Conservation (phyloP, 2,113 vertebrate species). For the Chlorodrepanis virens region DNA sequence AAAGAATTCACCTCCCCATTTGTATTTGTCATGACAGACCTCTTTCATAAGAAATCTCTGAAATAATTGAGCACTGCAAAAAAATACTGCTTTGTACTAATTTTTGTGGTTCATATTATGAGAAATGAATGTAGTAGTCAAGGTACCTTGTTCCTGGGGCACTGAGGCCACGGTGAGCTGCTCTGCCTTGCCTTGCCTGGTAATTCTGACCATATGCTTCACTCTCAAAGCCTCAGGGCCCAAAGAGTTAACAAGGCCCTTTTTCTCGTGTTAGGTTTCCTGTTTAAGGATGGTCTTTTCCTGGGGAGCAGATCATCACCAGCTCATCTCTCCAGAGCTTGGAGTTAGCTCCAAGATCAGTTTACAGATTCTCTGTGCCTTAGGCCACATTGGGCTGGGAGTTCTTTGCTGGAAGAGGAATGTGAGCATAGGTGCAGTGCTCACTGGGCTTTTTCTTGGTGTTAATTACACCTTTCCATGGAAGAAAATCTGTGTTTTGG, state of each 20-base stretch:
- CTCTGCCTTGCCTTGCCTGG: neutral
- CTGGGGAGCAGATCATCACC: constrained; percentile 30
- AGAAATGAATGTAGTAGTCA: neutral
- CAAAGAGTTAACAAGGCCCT: constrained; percentile 51
- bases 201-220: constrained; percentile 44
- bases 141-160: neutral
- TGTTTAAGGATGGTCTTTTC: constrained; percentile 35
- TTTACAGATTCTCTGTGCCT: constrained; percentile 21
- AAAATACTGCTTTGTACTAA: neutral
- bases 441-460: neutral
- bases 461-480: neutral
- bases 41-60: neutral
- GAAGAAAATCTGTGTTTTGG: neutral
- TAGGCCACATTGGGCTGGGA: neutral
- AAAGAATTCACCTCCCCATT: neutral
- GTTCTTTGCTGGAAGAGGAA: neutral
- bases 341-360: neutral
- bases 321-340: constrained; percentile 25
- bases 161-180: neutral
- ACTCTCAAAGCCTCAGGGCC: constrained; percentile 28
- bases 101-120: neutral
- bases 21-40: neutral
- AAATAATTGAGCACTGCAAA: neutral
- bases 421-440: neutral
- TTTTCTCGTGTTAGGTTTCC: constrained; percentile 53